Base-by-base conservation (phyloP, 2,113 vertebrate species). In the Percina caprodes region DNA sequence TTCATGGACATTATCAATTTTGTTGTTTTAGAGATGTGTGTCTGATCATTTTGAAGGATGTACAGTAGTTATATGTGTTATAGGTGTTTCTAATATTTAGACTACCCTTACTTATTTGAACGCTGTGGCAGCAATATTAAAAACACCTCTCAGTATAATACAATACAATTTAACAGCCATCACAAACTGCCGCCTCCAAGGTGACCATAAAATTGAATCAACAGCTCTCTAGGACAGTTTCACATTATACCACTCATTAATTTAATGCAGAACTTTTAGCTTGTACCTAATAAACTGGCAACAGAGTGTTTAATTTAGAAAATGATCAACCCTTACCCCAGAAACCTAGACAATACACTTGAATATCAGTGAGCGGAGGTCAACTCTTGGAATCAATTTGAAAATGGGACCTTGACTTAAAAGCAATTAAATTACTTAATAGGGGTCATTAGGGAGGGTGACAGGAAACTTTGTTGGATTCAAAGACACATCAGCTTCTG, bases 381-480 rank as follows among this genome's bases (percentile, higher is more conserved):
- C 68, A 73, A 26, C 33, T 24, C 73, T 62, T 46, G 33, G 46
- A 55, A 69, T 33, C 69, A 51, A 65, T 48, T 59, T 62, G 62
- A 78, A 79, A 73, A 70, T 7, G 42, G 56, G 78, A 76, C 70
- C 46, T 39, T 0, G 14, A 80, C 75, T 72, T 85, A 67, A 11
- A 89, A 91, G 74, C 83, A 89, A 88, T 93, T 91, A 91, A 91
- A 86, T 79, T 66, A 30, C 16, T 92, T 82, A 92, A 92, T 91
- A 83, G 85, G 54, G 68, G 60, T 80, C 77, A 77, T 75, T 83
- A 84, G 51, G 68, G 14, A 76, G 79, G 71, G 48, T 79, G 73
- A 74, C 60, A n/a, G 67, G 60, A 69, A 88, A 80, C 87, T 80
- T 77, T 61, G 74, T 77, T 15, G 66, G 59, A 84, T 74, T 89